Evolutionary conservation across 2,888 invertebrate species (phyloP), one percentile per base, ranked within the genome.

Genomic region (Cephonodes hylas): DNA sequence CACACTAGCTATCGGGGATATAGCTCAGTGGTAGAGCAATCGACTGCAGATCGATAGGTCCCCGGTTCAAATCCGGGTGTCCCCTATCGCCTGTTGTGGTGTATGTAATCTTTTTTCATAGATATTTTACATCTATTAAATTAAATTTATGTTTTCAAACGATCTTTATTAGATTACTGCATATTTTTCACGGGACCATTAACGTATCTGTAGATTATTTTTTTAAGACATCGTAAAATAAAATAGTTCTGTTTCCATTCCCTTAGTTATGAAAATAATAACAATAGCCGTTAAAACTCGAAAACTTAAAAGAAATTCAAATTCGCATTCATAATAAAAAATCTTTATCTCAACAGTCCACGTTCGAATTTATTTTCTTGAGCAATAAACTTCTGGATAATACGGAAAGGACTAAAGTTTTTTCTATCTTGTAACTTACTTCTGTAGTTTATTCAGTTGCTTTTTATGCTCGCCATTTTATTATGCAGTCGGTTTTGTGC

Each of bases 11-110:
- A 66, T 61, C 65, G 86, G 86, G 87, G 86, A 85, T 86, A 86
- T 86, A 86, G 86, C 86, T 87, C 86, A 87, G 87, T 86, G 90
- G 89, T 72, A 90, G 90, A 91, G 90, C 90, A 91, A 87, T 89
- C 89, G 90, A 89, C 90, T 91, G 91, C 89, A 91, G 90, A 88
- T 90, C 90, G 89, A 88, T 88, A 89, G 91, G 91, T 74, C 90
- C 85, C 88, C 81, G 88, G 90, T 90, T 89, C 89, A 89, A 89
- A 80, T 85, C 89, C 89, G 88, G 86, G 88, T 88, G 88, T 88
- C 88, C 89, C 88, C 89, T 89, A 42, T n/a, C n/a, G n/a, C n/a
- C n/a, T n/a, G n/a, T n/a, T 23, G 3, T 18, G 4, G 7, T 5
- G 2, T 23, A n/a, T n/a, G n/a, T n/a, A n/a, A n/a, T n/a, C n/a